These are phyloP conservation scores for Druon quercuslanigerum DNA, from an alignment of 1,140 invertebrate species.

Conservation along the genomic window DNA sequence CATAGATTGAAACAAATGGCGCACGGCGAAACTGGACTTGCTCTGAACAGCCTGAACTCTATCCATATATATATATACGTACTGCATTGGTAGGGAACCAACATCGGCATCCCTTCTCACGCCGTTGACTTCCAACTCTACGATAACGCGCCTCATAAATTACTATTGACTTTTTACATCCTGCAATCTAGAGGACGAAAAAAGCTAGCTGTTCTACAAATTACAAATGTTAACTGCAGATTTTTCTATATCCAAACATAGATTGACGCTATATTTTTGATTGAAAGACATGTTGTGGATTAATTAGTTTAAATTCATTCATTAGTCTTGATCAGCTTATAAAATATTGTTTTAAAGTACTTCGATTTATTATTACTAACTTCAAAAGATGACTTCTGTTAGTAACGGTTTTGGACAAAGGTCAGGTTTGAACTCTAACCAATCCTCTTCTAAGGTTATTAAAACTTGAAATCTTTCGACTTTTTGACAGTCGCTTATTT, in stretches of 20 bases:
- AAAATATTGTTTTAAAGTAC: no score
- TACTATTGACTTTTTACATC: constrained; percentile 22
- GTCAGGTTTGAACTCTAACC: no score
- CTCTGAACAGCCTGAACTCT: constrained; percentile 11
- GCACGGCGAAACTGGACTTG: constrained; percentile 45
- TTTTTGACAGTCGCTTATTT: not conserved
- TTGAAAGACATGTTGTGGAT: no score
- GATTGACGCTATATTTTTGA: no score
- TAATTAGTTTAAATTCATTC: no score
- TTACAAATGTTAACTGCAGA: not conserved
- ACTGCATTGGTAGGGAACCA: constrained; percentile 48
- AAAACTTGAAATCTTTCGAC: not conserved
- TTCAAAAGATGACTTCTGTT: no score
- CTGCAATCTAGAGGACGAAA: not conserved
- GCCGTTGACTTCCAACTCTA: constrained; percentile 44
- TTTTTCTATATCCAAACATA: not conserved
- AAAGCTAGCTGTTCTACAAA: not conserved
- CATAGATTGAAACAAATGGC: constrained; percentile 72
- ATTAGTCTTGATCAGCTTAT: no score
- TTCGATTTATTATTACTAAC: no score
- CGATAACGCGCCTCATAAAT: constrained; percentile 32
- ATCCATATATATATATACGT: constrained; percentile 11
- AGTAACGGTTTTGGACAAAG: no score
- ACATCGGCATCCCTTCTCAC: constrained; percentile 60
- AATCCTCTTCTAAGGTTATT: no score